phyloP scores from a whole-genome alignment of 2,797 vertebrate species.

The Xyrichtys novacula region DNA sequence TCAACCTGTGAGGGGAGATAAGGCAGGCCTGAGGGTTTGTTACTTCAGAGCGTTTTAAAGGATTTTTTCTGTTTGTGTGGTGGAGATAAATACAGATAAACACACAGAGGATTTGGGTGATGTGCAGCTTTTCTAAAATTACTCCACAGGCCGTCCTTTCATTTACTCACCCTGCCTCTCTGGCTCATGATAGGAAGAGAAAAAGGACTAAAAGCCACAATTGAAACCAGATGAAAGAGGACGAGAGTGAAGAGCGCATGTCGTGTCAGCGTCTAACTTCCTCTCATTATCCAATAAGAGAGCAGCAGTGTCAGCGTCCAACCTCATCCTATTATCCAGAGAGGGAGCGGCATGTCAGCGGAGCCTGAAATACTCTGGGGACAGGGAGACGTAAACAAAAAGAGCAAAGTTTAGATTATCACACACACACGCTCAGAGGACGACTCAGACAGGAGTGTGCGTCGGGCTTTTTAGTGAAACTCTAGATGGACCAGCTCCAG shows the following conservation, averaged over 20 bases:
- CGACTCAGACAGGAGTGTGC: slow-evolving; percentile 56
- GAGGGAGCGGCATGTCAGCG: slow-evolving; percentile 52
- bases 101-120: slow-evolving; percentile 50
- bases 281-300: slow-evolving; percentile 84
- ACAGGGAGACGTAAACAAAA: slow-evolving; percentile 71
- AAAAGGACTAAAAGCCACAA: slow-evolving; percentile 67
- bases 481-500: slow-evolving; percentile 71
- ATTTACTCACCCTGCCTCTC: slow-evolving; percentile 34
- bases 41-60: not conserved
- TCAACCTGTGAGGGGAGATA: slow-evolving; percentile 42
- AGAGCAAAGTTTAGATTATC: slow-evolving; percentile 63
- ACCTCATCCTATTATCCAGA: slow-evolving; percentile 72
- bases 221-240: slow-evolving; percentile 79
- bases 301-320: slow-evolving; percentile 56
- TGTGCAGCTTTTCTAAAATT: slow-evolving; percentile 60
- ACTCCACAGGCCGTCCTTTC: slow-evolving; percentile 29
- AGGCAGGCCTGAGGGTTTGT: slow-evolving; percentile 8
- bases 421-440: slow-evolving; percentile 18
- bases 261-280: slow-evolving; percentile 76
- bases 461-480: slow-evolving; percentile 75
- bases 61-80: slow-evolving; percentile 29
- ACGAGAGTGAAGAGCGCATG: slow-evolving; percentile 68
- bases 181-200: slow-evolving; percentile 24
- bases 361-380: slow-evolving; percentile 62
- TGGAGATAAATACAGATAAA: slow-evolving; percentile 43